Evolutionary conservation across 2,797 vertebrate genomes (phyloP).

Genomic region (Phoeniculus purpureus): DNA sequence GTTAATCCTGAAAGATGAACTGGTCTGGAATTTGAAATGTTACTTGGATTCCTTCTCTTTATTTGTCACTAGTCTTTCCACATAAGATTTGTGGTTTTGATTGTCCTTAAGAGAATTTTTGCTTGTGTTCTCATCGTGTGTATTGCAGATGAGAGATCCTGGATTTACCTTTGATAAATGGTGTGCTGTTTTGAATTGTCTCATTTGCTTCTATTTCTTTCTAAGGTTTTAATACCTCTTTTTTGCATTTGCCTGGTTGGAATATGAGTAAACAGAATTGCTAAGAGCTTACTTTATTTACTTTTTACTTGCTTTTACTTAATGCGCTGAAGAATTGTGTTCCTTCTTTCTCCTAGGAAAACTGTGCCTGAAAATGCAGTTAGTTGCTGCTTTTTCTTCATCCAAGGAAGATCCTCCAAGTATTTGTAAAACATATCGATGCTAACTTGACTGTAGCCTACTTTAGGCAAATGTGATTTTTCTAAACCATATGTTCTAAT

Average conservation of each 20-base stretch:
- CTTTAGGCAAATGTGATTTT: neutral
- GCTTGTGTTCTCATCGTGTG: neutral
- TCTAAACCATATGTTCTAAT: neutral
- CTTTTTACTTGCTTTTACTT: neutral
- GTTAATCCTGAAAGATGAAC: neutral
- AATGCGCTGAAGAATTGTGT: rapidly evolving
- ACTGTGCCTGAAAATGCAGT: neutral
- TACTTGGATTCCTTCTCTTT: neutral
- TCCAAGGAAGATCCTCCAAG: neutral
- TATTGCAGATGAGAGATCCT: neutral
- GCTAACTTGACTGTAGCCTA: neutral
- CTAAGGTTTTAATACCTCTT: neutral
- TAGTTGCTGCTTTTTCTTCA: neutral
- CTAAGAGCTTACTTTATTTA: neutral
- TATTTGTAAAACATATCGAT: neutral
- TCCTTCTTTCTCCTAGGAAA: neutral
- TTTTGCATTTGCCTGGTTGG: neutral
- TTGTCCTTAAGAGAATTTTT: neutral
- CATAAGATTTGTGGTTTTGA: neutral
- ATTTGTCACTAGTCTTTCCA: neutral
- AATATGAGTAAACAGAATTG: neutral
- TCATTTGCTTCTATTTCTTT: neutral
- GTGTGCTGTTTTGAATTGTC: neutral
- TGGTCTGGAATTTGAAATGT: neutral
- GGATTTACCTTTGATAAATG: neutral